Conservation (phyloP, 2,888 invertebrate species). For the Incurvaria masculella region DNA sequence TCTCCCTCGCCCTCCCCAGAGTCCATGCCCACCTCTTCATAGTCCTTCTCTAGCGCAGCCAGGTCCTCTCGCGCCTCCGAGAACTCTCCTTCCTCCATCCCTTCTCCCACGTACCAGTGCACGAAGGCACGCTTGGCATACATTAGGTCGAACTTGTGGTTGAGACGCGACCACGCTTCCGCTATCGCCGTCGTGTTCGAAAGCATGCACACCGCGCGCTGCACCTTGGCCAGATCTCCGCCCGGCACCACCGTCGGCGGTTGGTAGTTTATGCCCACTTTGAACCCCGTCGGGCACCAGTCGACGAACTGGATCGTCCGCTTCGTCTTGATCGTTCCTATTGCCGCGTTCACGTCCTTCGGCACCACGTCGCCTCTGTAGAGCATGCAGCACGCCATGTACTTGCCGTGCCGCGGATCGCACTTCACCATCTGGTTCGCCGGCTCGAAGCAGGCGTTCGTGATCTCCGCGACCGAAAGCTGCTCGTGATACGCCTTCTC, state of each 20-base stretch:
- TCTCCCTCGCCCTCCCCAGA: constrained; percentile 78
- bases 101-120: constrained; percentile 76
- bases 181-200: constrained; percentile 91
- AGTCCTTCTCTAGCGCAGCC: constrained; percentile 77
- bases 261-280: constrained; percentile 79
- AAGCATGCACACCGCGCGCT: constrained; percentile 85
- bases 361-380: constrained; percentile 88
- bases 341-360: constrained; percentile 87
- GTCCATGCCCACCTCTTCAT: constrained; percentile 84
- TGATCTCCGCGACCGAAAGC: constrained; percentile 76
- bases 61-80: constrained; percentile 67
- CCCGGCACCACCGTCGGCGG: constrained; percentile 77
- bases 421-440: constrained; percentile 91
- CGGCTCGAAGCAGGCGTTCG: constrained; percentile 83
- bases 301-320: constrained; percentile 90
- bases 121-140: constrained; percentile 87
- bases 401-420: constrained; percentile 86
- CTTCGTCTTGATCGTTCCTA: constrained; percentile 82
- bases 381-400: constrained; percentile 87
- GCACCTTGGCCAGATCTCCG: constrained; percentile 78
- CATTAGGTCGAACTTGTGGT: constrained; percentile 86
- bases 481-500: constrained; percentile 89
- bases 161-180: constrained; percentile 85
- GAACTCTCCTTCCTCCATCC: constrained; percentile 84
- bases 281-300: no score